phyloP scores from a whole-genome alignment of 64 coral and sea anemone species.

The Porites lutea region DNA sequence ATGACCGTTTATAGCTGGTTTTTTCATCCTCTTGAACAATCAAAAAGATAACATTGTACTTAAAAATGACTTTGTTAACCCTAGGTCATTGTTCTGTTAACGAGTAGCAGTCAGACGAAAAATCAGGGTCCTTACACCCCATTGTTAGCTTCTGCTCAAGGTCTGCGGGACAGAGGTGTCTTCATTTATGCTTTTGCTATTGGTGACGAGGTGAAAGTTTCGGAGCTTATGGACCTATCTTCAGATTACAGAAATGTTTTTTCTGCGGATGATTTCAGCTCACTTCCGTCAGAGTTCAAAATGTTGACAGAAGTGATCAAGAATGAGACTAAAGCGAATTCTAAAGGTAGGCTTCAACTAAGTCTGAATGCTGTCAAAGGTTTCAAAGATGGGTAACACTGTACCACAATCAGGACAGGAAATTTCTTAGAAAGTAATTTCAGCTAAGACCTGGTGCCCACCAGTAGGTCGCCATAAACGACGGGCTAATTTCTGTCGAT shows the following conservation, averaged over 20 bases:
- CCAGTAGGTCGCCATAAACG: too few species aligned
- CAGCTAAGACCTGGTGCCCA: too few species aligned
- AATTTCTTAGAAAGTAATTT: too few species aligned
- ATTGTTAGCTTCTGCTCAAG: slow-evolving; percentile 29
- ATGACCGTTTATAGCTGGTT: too few species aligned
- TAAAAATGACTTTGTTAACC: neutral
- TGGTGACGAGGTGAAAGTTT: neutral
- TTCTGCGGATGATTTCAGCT: slow-evolving; percentile 4
- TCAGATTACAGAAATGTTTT: slow-evolving; percentile 52
- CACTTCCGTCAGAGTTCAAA: neutral
- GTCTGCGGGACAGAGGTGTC: slow-evolving; percentile 22
- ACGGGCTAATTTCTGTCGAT: too few species aligned
- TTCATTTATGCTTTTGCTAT: slow-evolving; percentile 46
- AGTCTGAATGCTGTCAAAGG: neutral
- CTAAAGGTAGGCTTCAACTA: slow-evolving; percentile 20
- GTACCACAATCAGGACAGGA: too few species aligned
- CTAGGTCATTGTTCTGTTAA: slow-evolving; percentile 49
- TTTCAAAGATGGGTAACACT: too few species aligned
- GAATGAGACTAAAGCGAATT: slow-evolving; percentile 42
- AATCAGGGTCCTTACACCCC: slow-evolving; percentile 30
- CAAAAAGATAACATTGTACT: neutral
- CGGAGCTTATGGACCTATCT: slow-evolving; percentile 40
- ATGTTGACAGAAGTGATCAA: slow-evolving; percentile 42
- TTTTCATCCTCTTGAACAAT: too few species aligned
- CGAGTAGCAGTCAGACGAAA: slow-evolving; percentile 7